phyloP scores from a whole-genome alignment of 2,797 vertebrate genomes.

The Pipistrellus pygmaeus region DNA sequence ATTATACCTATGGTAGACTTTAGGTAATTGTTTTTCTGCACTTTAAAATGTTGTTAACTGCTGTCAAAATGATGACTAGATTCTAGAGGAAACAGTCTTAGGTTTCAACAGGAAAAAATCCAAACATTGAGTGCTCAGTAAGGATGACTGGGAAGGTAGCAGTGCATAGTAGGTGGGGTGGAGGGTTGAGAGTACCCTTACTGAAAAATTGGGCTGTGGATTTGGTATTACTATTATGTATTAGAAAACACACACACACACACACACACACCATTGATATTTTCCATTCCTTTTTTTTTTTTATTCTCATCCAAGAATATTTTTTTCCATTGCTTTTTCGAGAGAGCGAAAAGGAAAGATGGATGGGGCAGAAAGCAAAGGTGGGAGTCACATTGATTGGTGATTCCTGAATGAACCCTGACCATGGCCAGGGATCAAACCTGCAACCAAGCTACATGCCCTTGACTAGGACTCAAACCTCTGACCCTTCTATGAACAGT shows the following conservation, averaged over 20 bases:
- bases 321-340: background rate
- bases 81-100: background rate
- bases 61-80: background rate
- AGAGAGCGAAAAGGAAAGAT: background rate
- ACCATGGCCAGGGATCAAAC: background rate
- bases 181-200: background rate
- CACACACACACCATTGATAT: too few species aligned
- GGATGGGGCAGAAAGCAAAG: background rate
- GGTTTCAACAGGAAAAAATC: background rate
- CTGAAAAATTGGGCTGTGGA: background rate
- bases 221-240: background rate
- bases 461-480: background rate
- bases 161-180: too few species aligned
- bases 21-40: background rate
- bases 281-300: too few species aligned
- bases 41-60: conserved; percentile 11
- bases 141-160: background rate
- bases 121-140: background rate
- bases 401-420: too few species aligned
- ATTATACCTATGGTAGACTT: background rate
- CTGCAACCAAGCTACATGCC: background rate
- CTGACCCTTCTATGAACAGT: background rate
- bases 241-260: background rate
- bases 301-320: too few species aligned
- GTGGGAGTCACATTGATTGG: background rate